A percentile compares a stretch with the other conserved stretches of the same genome.
Conservation (phyloP, 2,888 invertebrate species). For the Alviniconcha strummeri region DNA sequence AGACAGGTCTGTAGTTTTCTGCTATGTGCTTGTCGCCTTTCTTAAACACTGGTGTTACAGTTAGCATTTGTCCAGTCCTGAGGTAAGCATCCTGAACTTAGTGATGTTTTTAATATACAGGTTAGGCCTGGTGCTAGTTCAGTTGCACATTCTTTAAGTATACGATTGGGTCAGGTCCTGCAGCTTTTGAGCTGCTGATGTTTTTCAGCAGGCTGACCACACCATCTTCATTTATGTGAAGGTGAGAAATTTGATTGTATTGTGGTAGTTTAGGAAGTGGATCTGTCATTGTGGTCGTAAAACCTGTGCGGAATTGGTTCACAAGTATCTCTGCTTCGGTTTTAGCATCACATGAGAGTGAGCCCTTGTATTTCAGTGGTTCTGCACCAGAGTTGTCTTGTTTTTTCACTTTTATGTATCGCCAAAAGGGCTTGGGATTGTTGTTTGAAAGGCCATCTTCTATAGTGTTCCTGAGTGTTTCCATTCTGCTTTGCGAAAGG, state of each 20-base stretch:
- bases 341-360: neutral
- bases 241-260: neutral
- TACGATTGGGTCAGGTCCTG: neutral
- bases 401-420: neutral
- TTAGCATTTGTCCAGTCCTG: neutral
- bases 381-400: neutral
- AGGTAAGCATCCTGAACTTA: neutral
- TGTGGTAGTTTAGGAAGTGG: neutral
- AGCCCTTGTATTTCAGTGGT: neutral
- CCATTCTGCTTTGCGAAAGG: neutral
- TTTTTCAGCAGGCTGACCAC: neutral
- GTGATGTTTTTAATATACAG: neutral
- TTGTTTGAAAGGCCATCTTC: neutral
- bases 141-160: neutral
- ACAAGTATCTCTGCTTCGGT: neutral
- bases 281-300: neutral
- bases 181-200: neutral
- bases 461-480: neutral
- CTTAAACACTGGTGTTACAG: neutral
- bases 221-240: neutral
- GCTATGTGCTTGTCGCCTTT: neutral
- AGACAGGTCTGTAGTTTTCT: constrained; percentile 1
- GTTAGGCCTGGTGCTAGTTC: neutral
- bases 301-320: neutral
- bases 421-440: constrained; percentile 8